These are phyloP conservation scores for Rhinoderma darwinii DNA, from an alignment of 2,113 vertebrate genomes.

Conservation along the genomic window DNA sequence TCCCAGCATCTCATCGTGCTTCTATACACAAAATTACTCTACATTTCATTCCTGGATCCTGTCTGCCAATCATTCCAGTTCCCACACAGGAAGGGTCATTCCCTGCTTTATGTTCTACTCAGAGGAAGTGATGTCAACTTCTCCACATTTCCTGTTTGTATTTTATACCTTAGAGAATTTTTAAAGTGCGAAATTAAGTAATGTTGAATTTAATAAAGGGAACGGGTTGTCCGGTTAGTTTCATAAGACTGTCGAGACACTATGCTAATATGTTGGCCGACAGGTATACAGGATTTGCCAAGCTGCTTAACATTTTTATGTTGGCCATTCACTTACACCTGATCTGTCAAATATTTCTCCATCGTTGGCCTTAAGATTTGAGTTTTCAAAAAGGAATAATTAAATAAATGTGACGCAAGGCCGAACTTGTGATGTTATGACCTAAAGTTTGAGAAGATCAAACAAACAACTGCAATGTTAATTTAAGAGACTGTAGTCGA, in stretches of 20 bases:
- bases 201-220: background rate
- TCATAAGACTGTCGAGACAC: background rate
- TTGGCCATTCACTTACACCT: background rate
- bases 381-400: background rate
- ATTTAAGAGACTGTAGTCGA: background rate
- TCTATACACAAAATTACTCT: background rate
- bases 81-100: constrained; percentile 20
- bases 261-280: constrained; percentile 14
- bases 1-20: background rate
- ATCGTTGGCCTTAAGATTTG: background rate
- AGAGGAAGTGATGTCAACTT: constrained; percentile 20
- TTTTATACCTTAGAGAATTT: background rate
- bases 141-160: background rate
- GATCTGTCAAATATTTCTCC: background rate
- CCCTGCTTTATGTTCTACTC: background rate
- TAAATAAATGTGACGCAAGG: background rate
- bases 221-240: background rate
- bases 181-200: background rate
- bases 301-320: background rate
- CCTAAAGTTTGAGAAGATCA: background rate
- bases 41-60: constrained; percentile 1
- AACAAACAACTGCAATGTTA: background rate
- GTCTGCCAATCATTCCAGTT: background rate
- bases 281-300: background rate
- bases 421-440: background rate